Evolutionary conservation across 2,888 invertebrate genomes (phyloP), one percentile per base, ranked within the genome.

Genomic region (Alloscopus bannaensis): DNA sequence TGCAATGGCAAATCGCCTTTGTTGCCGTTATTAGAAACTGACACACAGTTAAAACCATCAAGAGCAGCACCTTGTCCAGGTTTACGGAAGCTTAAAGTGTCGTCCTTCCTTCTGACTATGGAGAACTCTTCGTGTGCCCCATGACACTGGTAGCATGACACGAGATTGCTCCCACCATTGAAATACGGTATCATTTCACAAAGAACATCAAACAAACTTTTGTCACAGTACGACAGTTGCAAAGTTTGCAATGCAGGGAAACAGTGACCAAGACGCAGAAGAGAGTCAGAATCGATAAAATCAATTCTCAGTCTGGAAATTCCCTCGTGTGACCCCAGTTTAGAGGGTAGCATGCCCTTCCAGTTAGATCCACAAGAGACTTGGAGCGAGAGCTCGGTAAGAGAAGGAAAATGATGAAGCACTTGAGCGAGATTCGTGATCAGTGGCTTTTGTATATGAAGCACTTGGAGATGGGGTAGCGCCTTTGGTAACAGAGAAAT

Each of bases 401-500:
- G 50, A 11, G 28, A 24, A 2, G 71, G 62, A 26, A 55, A 71
- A 28, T 71, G 62, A 16, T 71, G 40, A 28, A 71, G 60, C 22
- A 71, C 62, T 62, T 71, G 71, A n/a, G 71, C 71, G 16, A 71
- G 40, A 52, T 71, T 71, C 16, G 71, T 71, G 6, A 71, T 71
- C n/a, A 62, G 26, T 11, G 71, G 71, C 24, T 71, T 71, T 29
- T 71, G 71, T 36, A 71, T 36, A 40, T 71, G 71, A 26, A 71
- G 36, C 11, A 40, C 24, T 26, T 55, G 29, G 16, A 71, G 50
- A 24, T 36, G 31, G 22, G 71, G 40, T 13, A 71, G 52, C n/a
- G 13, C 36, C 18, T 62, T 18, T 2, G 71, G 71, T 6, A 71
- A 31, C 4, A 71, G 31, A 26, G 50, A 50, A 36, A 71, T 3